These are phyloP conservation scores for Danio jaintianensis DNA, from an alignment of 2,797 vertebrate genomes.

Conservation along the genomic window DNA sequence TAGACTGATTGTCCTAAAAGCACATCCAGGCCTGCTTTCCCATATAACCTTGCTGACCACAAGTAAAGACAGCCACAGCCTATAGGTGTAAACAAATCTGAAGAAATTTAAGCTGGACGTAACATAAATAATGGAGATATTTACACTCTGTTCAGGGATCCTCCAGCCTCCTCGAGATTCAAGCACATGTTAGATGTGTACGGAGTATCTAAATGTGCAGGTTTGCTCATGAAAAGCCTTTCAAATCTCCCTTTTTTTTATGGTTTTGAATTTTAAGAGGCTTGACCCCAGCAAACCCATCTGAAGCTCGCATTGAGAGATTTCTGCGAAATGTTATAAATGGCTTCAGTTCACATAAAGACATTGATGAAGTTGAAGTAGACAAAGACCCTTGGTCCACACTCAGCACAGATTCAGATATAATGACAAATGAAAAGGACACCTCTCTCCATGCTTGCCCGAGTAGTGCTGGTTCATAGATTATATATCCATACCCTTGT, in stretches of 20 bases:
- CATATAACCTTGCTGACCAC: neutral
- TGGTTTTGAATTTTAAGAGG: neutral
- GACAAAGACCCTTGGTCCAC: neutral
- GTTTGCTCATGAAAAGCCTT: neutral
- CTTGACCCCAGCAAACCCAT: neutral
- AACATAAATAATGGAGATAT: neutral
- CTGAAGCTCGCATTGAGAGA: neutral
- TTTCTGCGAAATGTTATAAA: neutral
- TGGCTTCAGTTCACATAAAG: constrained; percentile 5
- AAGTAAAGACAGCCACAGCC: neutral
- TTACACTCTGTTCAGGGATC: neutral
- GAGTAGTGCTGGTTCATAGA: constrained; percentile 8
- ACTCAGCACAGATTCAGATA: neutral
- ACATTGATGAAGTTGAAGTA: constrained; percentile 4
- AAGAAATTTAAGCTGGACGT: neutral
- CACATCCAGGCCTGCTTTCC: neutral
- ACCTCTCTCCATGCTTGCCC: neutral
- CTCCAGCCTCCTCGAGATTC: neutral
- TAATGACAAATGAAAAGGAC: constrained; percentile 33
- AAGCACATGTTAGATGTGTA: neutral
- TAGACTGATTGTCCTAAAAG: neutral
- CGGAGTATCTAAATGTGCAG: neutral
- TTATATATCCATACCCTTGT: constrained; percentile 8
- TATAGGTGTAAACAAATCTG: neutral
- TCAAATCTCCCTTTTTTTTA: neutral